These are phyloP conservation scores for Phragmatobia fuliginosa DNA, from an alignment of 2,888 invertebrate genomes.

Conservation along the genomic window DNA sequence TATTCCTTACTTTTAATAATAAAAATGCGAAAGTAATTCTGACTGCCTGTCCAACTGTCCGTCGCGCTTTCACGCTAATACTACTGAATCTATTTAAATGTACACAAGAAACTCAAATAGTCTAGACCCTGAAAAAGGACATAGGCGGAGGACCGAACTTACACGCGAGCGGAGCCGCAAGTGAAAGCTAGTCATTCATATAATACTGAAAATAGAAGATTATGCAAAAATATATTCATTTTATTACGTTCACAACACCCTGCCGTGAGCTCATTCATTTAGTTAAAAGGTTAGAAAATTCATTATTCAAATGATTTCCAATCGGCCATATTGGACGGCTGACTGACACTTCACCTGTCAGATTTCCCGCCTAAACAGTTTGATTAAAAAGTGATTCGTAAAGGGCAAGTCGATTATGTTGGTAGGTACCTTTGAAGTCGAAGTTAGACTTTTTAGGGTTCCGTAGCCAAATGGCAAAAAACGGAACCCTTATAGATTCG, in stretches of 20 bases:
- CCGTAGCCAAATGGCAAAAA: no score
- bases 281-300: slow-evolving; percentile 25
- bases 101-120: no score
- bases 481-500: no score
- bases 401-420: not conserved
- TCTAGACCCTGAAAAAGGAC: no score
- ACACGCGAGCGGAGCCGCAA: no score
- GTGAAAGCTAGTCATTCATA: not conserved
- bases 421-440: not conserved
- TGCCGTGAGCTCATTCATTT: slow-evolving; percentile 14
- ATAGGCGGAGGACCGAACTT: no score
- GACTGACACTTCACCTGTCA: slow-evolving; percentile 22
- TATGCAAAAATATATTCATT: not conserved
- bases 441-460: no score
- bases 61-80: no score
- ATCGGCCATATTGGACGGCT: slow-evolving; percentile 8
- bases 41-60: no score
- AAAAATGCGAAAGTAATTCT: no score
- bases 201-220: not conserved
- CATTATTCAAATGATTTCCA: slow-evolving; percentile 11
- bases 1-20: no score
- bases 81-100: no score
- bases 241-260: slow-evolving; percentile 2
- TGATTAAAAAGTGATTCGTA: slow-evolving; percentile 8
- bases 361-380: slow-evolving; percentile 10